Evolutionary conservation across 92 coral and sea anemone genomes (phyloP), one percentile per base, ranked within the genome.

Genomic region (Desmophyllum pertusum): DNA sequence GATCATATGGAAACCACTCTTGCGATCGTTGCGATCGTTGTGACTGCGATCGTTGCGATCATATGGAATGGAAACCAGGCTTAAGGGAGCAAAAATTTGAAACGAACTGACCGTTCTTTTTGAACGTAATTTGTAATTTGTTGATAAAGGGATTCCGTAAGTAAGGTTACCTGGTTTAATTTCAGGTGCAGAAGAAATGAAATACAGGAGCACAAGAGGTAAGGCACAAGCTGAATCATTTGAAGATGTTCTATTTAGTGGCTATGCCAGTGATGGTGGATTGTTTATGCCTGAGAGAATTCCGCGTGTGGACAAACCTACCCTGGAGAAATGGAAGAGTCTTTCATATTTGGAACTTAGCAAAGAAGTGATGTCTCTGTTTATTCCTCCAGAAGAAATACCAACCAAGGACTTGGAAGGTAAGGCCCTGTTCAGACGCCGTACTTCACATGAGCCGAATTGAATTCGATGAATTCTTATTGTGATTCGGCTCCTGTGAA

Each of bases 261-360:
- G 94, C 42, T 96, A 84, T 72, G 68, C 95, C 33, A 69, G 84
- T 17, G 98, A 96, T 94, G 98, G 98, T 39, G 99, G 99, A 11
- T 69, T 96, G 62, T 87, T 90, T 38, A 85, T 96, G 93, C 98
- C 99, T 1, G 96, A 96, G 66, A 38, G 21, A n/a, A 84, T 92
- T 59, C 99, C 98, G 33, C 67, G 73, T 43, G 79, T 96, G 50
- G 93, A 91, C 50, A 43, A 29, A 43, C 41, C 83, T 10, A 74
- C 80, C 3, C 85, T 94, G 27, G 79, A 86, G 55, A 52, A 59
- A 33, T 96, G 98, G 99, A 84, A 68, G 68, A 46, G 30, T 18
- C 85, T 90, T 21, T 92, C 96, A 21, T 96, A 94, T 70, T 81
- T 89, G 71, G 98, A 96, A 25, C 81, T 96, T 50, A 84, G 90